Evolutionary conservation across 2,113 vertebrate species (phyloP), one percentile per base, ranked within the genome.

Genomic region (Piprites chloris): DNA sequence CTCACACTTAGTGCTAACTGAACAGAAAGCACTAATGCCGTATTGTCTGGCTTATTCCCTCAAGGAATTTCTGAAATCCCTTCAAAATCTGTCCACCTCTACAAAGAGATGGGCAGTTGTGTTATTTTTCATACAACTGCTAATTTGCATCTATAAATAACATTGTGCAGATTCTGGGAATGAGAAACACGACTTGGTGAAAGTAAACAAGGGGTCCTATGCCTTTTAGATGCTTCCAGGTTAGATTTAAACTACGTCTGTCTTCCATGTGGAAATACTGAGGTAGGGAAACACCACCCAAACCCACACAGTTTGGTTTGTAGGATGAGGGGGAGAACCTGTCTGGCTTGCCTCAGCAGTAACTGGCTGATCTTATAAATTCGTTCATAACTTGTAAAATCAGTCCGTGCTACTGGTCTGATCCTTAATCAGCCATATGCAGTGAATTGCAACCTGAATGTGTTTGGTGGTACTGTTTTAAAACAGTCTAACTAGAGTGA

Each of bases 311-410:
- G 3, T 49, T 68, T 22, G 8, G 24, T 69, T 35, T 69, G 79
- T 0, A 0, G 4, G 9, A 7, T 49, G 63, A 42, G 9, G 17
- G 39, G 17, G 12, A 18, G 39, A 32, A 4, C 8, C 21, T 35
- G 16, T 82, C n/a, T 56, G 41, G 9, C 62, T 87, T 14, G 3
- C 0, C 23, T 93, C 58, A 65, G 58, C 69, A 76, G 27, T 82
- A 85, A 39, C 58, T 79, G 78, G 14, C 69, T 90, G 78, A 72
- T 85, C 44, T 85, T 93, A 41, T 81, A 87, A 90, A 47, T 61
- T 88, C 3, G n/a, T 47, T 95, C 15, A 3, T 69, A 37, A 33
- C 53, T 65, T 59, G 11, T 55, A 63, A 85, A 94, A 94, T 53
- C 46, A 69, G 26, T 76, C 46, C 89, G 28, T 75, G n/a, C 27